phyloP scores from a whole-genome alignment of 2,113 vertebrate genomes.

The Benthochromis sp. region DNA sequence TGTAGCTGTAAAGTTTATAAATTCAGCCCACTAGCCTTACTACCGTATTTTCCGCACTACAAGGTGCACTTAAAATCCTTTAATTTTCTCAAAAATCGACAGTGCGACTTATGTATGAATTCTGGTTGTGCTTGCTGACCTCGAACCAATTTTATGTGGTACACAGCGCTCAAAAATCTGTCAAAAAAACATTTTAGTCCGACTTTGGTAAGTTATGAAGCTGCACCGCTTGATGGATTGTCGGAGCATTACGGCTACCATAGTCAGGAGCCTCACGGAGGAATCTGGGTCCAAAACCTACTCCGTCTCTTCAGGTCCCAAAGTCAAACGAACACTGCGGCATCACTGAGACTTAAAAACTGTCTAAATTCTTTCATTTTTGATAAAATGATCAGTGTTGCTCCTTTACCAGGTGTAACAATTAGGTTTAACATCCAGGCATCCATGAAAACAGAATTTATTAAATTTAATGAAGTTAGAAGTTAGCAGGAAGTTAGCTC shows the following conservation, averaged over 20 bases:
- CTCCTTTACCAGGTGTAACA: not conserved
- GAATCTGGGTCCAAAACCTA: not conserved
- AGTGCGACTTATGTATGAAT: not conserved
- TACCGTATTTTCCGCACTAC: accelerated
- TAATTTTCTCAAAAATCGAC: not conserved
- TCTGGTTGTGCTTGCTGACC: accelerated
- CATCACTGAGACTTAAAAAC: not conserved
- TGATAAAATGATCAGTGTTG: not conserved
- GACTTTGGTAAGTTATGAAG: not conserved
- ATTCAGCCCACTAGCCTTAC: not conserved
- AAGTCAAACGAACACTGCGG: not conserved
- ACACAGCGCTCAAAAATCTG: not conserved
- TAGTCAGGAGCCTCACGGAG: accelerated
- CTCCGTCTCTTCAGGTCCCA: not conserved
- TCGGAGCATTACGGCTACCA: accelerated
- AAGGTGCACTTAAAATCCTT: accelerated
- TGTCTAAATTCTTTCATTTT: not conserved
- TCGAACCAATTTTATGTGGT: accelerated
- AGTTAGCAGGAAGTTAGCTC: not conserved
- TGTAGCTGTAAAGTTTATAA: not conserved
- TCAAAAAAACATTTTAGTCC: not conserved
- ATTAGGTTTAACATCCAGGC: no score
- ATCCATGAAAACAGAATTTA: not conserved
- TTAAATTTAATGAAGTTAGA: not conserved
- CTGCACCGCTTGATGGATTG: not conserved